Evolutionary conservation across 2,113 vertebrate genomes (phyloP), one percentile per base, ranked within the genome.

Genomic region (Gadus macrocephalus): DNA sequence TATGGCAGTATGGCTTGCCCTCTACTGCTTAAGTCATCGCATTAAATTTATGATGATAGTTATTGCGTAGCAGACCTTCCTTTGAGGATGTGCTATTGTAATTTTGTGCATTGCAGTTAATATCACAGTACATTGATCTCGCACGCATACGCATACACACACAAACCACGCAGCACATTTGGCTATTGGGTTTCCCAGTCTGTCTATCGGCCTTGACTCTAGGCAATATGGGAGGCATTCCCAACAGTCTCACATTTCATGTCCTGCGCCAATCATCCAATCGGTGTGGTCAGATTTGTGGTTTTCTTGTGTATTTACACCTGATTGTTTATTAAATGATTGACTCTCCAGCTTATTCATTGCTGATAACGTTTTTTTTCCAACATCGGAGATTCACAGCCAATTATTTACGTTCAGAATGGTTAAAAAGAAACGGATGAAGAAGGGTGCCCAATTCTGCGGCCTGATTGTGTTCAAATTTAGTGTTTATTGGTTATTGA

Each of bases 211-310:
- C 70, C 49, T 78, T 5, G 68, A 71, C 71, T 78, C 64, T 8
- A 64, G 71, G 75, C 81, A 69, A 71, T 82, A 86, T 83, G 83
- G 74, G 77, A 84, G 78, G 82, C 66, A 53, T 72, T 72, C 72
- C 15, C 67, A 64, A 27, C 71, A 68, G 89, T 81, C 53, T 90
- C 83, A 49, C 42, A 72, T 91, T 89, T 84, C 91, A 86, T 74
- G 76, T 61, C 42, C 14, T 69, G 67, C 75, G 70, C 81, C 62
- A 75, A 74, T 69, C 74, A 72, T 83, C 79, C 67, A 78, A 71
- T 74, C 65, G 62, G 69, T 88, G 89, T 70, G 89, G 87, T 83
- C 75, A 74, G 74, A 79, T 81, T 35, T 88, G 86, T 76, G 86
- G 88, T 87, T 81, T 55, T 60, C 74, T 75, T 79, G 80, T 82